Conservation (phyloP, 1,140 invertebrate species). For the Plutomurus gul region DNA sequence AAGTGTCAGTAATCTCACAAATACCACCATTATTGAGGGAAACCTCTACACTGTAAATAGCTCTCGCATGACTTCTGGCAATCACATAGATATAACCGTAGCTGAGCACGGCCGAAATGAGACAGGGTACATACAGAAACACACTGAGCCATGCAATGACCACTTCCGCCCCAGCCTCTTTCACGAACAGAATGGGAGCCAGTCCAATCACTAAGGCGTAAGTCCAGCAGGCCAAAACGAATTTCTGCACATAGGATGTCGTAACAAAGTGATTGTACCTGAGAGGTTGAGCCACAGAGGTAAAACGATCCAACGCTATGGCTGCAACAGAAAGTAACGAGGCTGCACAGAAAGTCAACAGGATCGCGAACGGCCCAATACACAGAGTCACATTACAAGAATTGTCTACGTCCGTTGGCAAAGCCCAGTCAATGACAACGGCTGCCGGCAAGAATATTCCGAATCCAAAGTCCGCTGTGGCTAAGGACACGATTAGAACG, state of each 20-base stretch:
- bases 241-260: slow-evolving; percentile 52
- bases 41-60: slow-evolving; percentile 69
- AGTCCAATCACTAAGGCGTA: slow-evolving; percentile 43
- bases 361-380: slow-evolving; percentile 66
- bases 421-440: slow-evolving; percentile 65
- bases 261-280: slow-evolving; percentile 57
- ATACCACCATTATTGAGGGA: slow-evolving; percentile 58
- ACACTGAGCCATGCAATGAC: slow-evolving; percentile 36
- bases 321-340: slow-evolving; percentile 68
- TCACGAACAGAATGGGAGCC: neutral
- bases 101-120: slow-evolving; percentile 64
- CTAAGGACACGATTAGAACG: slow-evolving; percentile 72
- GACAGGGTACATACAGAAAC: slow-evolving; percentile 63
- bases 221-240: slow-evolving; percentile 50
- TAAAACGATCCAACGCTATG: slow-evolving; percentile 69
- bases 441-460: slow-evolving; percentile 74
- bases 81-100: slow-evolving; percentile 71
- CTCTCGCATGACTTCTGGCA: slow-evolving; percentile 67
- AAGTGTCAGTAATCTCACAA: slow-evolving; percentile 49
- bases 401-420: slow-evolving; percentile 57
- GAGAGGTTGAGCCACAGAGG: slow-evolving; percentile 67
- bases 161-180: slow-evolving; percentile 13
- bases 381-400: slow-evolving; percentile 56
- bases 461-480: slow-evolving; percentile 73
- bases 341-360: slow-evolving; percentile 67